Evolutionary conservation across 2,888 invertebrate species (phyloP).

Genomic region (Drosophila fungiperda): DNA sequence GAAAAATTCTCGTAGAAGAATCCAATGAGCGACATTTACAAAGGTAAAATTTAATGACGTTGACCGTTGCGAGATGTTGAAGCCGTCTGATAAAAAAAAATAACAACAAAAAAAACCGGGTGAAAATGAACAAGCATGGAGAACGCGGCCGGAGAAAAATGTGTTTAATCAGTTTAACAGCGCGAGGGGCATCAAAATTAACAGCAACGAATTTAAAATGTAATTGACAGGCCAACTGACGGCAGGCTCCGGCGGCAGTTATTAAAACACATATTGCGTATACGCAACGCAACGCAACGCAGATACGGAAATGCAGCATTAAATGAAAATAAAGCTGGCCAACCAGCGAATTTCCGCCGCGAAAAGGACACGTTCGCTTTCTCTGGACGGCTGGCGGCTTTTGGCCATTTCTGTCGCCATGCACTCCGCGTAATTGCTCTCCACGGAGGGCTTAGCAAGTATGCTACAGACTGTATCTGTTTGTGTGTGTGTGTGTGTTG

Average conservation of each 20-base stretch:
- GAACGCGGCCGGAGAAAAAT: constrained; percentile 39
- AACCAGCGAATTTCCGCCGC: constrained; percentile 9
- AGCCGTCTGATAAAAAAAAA: constrained; percentile 19
- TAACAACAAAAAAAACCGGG: constrained; percentile 21
- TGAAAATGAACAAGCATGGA: constrained; percentile 55
- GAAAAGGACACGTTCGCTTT: constrained; percentile 45
- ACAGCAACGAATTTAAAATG: constrained; percentile 74
- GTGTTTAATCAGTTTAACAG: constrained; percentile 76
- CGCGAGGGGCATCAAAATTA: constrained; percentile 69
- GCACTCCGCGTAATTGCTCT: constrained; percentile 71
- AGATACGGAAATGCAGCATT: constrained; percentile 71
- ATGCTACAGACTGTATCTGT: constrained; percentile 8
- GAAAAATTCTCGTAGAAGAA: constrained; percentile 28
- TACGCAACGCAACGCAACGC: constrained; percentile 64
- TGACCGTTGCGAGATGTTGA: constrained; percentile 35
- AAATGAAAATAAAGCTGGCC: constrained; percentile 64
- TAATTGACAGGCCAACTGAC: constrained; percentile 75
- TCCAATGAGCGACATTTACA: constrained; percentile 63
- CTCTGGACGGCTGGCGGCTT: constrained; percentile 21
- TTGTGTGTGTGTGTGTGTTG: constrained; percentile 14
- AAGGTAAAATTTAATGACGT: constrained; percentile 72
- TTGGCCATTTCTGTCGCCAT: constrained; percentile 31
- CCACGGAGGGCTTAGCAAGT: constrained; percentile 65
- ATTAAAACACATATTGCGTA: constrained; percentile 68
- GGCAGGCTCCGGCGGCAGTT: constrained; percentile 56